Conservation (phyloP, 1,140 invertebrate genomes). For the Tachypleus tridentatus region DNA sequence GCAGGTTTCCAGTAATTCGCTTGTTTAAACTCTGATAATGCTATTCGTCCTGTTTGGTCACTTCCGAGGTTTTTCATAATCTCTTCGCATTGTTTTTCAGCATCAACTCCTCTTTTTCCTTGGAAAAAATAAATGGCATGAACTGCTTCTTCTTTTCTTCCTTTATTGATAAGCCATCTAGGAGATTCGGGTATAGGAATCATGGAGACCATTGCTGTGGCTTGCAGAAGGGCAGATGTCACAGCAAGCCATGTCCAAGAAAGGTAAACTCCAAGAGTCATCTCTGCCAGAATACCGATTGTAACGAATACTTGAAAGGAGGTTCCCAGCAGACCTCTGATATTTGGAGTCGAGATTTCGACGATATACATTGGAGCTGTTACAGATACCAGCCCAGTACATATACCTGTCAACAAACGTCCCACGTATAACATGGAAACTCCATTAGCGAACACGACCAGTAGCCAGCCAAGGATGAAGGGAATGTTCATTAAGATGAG, state of each 20-base stretch:
- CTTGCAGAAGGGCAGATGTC: conserved; percentile 45
- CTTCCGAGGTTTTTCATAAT: conserved; percentile 14
- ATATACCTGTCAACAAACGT: conserved; percentile 49
- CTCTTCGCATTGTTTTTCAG: conserved; percentile 8
- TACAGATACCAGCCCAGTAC: conserved; percentile 46
- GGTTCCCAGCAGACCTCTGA: conserved; percentile 63
- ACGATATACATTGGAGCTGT: conserved; percentile 66
- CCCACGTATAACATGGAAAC: conserved; percentile 46
- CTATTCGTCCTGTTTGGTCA: conserved; percentile 10
- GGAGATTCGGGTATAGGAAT: conserved; percentile 63
- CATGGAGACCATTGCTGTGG: conserved; percentile 44
- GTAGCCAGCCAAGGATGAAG: conserved; percentile 57
- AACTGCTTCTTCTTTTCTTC: conserved; percentile 61
- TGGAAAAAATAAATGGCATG: conserved; percentile 12
- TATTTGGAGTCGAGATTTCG: conserved; percentile 73
- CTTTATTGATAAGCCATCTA: conserved; percentile 57
- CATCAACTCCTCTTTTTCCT: conserved; percentile 11
- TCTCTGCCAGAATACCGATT: conserved; percentile 61
- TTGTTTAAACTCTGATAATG: conserved; percentile 10
- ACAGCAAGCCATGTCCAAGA: conserved; percentile 52
- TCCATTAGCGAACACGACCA: conserved; percentile 52
- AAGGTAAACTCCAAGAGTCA: conserved; percentile 57
- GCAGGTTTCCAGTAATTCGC: conserved; percentile 5
- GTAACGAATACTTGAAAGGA: conserved; percentile 64
- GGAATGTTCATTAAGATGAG: conserved; percentile 56